Conservation (phyloP, 1,140 invertebrate species). For the Calliopsis andreniformis region DNA sequence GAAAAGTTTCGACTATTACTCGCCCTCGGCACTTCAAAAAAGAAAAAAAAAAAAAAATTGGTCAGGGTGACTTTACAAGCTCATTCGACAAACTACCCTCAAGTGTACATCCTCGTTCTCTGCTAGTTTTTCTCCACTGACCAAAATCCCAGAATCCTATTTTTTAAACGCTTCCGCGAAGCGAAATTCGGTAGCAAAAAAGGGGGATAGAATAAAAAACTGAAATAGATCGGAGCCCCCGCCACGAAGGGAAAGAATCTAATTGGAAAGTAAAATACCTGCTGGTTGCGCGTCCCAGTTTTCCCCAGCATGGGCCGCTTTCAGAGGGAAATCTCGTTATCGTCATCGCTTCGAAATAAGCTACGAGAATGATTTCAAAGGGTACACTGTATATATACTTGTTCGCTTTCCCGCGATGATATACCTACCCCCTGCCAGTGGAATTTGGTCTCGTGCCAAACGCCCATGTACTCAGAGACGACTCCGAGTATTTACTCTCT, state of each 20-base stretch:
- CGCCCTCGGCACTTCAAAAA: no score
- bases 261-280: slow-evolving; percentile 21
- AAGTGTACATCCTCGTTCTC: no score
- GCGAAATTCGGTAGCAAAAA: no score
- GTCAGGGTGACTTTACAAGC: no score
- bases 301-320: no score
- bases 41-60: no score
- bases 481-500: slow-evolving; percentile 52
- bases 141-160: background rate
- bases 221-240: background rate
- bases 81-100: no score
- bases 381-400: slow-evolving; percentile 21
- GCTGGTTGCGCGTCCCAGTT: background rate
- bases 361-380: slow-evolving; percentile 34
- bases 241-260: background rate
- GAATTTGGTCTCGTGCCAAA: slow-evolving; percentile 60
- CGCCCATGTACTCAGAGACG: slow-evolving; percentile 52
- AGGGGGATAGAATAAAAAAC: background rate
- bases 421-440: slow-evolving; percentile 30
- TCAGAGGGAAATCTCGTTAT: slow-evolving; percentile 20
- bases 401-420: slow-evolving; percentile 13
- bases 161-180: no score
- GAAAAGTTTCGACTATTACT: no score
- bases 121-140: no score
- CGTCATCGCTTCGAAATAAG: slow-evolving; percentile 33